Evolutionary conservation across 35 echinoderm and acorn worm genomes (phyloP), one percentile per base, ranked within the genome.

Genomic region (Ptychodera flava): DNA sequence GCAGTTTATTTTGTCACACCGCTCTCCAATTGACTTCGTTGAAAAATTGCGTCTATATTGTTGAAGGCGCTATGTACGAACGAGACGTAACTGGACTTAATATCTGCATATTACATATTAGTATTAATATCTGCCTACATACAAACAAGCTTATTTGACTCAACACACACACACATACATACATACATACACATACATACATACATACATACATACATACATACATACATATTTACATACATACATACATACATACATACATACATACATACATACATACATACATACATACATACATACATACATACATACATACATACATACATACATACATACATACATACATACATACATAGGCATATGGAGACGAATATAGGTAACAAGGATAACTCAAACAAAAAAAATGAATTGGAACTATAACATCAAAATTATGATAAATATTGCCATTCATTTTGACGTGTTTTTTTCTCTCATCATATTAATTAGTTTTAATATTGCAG

Each of bases 271-370:
- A 64, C 45, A 64, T 64, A 64, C 45, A 64, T 64, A 64, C 45
- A 64, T 64, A 64, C 45, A 64, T 64, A 64, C 45, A 64, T 64
- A 64, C 45, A 64, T 64, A 64, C 45, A 64, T 64, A 64, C 45
- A 64, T 64, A 64, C 45, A 64, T 64, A 64, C 45, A 64, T 64
- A 64, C 45, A 64, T 64, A 64, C 45, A 22, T 64, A 64, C 45
- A 22, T 64, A 64, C 45, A 64, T 22, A 64, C 45, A 64, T 12
- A 64, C 45, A n/a, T n/a, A n/a, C n/a, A n/a, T n/a, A n/a, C n/a
- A n/a, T n/a, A n/a, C n/a, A n/a, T n/a, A n/a, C n/a, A n/a, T n/a
- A n/a, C n/a, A n/a, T n/a, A n/a, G n/a, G n/a, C n/a, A n/a, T n/a
- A n/a, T n/a, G n/a, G n/a, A n/a, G n/a, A n/a, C n/a, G n/a, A n/a